A percentile compares a stretch with the other conserved stretches of the same genome.
Conservation (phyloP, 2,888 invertebrate species). For the Noctua comes region DNA sequence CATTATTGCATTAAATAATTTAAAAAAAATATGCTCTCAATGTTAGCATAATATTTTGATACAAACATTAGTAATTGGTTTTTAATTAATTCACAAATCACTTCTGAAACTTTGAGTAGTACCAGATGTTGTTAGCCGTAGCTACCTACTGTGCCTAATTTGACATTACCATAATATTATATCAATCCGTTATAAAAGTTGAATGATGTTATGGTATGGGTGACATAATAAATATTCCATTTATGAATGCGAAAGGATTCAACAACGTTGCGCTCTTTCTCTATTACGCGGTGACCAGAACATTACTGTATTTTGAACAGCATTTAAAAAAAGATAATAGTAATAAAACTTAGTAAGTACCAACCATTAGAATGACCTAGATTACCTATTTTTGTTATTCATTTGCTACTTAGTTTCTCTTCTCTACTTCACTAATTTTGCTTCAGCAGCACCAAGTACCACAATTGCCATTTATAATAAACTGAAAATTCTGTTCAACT, state of each 20-base stretch:
- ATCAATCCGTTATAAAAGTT: constrained; percentile 49
- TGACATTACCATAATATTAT: constrained; percentile 46
- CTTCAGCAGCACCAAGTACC: background rate
- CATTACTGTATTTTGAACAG: constrained; percentile 10
- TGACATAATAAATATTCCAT: constrained; percentile 46
- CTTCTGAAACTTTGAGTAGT: background rate
- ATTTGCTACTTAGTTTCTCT: background rate
- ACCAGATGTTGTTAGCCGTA: no score
- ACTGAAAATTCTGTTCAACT: background rate
- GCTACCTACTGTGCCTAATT: constrained; percentile 2
- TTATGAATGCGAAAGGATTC: constrained; percentile 25
- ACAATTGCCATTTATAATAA: background rate
- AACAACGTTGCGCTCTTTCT: constrained; percentile 12
- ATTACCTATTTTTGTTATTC: background rate
- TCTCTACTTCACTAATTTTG: background rate
- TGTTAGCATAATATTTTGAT: no score
- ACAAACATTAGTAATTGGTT: background rate
- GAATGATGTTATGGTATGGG: constrained; percentile 21
- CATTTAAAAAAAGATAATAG: constrained; percentile 11
- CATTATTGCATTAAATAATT: background rate
- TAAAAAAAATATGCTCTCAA: background rate
- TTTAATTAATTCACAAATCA: background rate
- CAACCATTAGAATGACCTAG: constrained; percentile 4
- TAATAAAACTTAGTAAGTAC: background rate
- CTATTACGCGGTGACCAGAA: constrained; percentile 8